Conservation (phyloP, 1,140 invertebrate species). For the Bilobella aurantiaca region DNA sequence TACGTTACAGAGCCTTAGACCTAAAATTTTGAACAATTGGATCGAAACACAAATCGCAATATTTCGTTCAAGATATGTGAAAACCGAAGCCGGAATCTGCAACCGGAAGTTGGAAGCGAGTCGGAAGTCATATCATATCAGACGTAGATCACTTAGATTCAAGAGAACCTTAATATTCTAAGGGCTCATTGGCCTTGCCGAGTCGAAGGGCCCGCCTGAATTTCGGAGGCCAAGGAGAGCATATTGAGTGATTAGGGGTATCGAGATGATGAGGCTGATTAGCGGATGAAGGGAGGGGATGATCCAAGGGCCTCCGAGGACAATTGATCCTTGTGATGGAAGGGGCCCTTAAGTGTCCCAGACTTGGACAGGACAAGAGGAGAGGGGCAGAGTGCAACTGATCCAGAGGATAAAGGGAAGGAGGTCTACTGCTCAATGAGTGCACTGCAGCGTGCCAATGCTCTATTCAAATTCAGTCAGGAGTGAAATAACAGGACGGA, state of each 20-base stretch:
- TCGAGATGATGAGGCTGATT: constrained; percentile 26
- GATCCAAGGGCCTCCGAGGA: constrained; percentile 3
- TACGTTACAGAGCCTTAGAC: too few relatives aligned
- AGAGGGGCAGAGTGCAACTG: constrained; percentile 19
- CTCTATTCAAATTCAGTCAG: constrained; percentile 31
- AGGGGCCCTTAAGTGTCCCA: background rate
- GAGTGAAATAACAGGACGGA: constrained; percentile 31
- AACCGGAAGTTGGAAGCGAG: too few relatives aligned
- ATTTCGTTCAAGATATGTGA: too few relatives aligned
- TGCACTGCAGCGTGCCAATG: constrained; percentile 34
- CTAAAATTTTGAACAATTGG: too few relatives aligned
- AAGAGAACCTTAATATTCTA: too few relatives aligned
- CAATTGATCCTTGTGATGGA: constrained; percentile 5
- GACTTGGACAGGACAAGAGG: background rate
- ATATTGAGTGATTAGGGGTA: constrained; percentile 33
- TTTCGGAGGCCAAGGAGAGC: constrained; percentile 29
- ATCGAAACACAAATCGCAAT: too few relatives aligned
- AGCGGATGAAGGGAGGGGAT: constrained; percentile 5
- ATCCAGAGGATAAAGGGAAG: constrained; percentile 15
- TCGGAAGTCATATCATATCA: too few relatives aligned
- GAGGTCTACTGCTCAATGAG: constrained; percentile 25
- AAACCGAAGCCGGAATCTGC: too few relatives aligned
- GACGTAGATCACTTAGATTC: too few relatives aligned
- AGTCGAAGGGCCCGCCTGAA: constrained; percentile 15
- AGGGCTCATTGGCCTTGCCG: constrained; percentile 8